Percentiles rank a stretch among this genome's conserved stretches.
Evolutionary conservation across 2,113 vertebrate species (phyloP).

Genomic region (Leptobrachium leishanense): DNA sequence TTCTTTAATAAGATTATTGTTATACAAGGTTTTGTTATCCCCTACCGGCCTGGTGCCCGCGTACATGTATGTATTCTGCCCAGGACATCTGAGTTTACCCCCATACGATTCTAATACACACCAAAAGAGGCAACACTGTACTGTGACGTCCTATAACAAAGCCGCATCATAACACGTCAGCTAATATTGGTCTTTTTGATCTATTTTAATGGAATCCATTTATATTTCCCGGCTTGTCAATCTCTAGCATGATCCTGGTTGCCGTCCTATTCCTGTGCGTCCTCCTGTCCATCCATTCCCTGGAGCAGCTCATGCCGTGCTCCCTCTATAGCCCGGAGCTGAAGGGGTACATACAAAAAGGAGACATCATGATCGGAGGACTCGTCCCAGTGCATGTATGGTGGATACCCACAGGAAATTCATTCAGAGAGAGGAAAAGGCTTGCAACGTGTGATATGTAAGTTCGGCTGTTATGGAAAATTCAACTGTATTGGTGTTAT

Average conservation of each 20-base stretch:
- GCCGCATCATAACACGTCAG: background rate
- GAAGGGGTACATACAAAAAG: conserved; percentile 1
- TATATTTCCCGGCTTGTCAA: background rate
- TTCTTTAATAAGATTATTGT: too few relatives aligned
- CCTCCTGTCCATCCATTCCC: background rate
- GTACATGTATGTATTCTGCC: too few relatives aligned
- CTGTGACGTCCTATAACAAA: too few relatives aligned
- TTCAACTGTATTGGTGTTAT: background rate
- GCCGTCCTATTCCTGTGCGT: background rate
- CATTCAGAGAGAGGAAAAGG: background rate
- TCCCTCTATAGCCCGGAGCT: background rate
- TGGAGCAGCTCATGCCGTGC: background rate
- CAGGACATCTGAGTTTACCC: too few relatives aligned
- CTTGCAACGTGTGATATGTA: background rate
- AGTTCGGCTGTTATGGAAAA: background rate
- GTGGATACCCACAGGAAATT: background rate
- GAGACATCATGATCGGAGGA: conserved; percentile 21
- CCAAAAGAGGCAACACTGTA: too few relatives aligned
- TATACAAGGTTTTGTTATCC: too few relatives aligned
- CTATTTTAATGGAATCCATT: too few relatives aligned
- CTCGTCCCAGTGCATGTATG: conserved; percentile 3
- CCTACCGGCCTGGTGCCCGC: too few relatives aligned
- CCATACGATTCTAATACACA: too few relatives aligned
- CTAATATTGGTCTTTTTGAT: too few relatives aligned
- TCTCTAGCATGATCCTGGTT: background rate